phyloP scores from a whole-genome alignment of 2,888 invertebrate genomes.

The Eupithecia inturbata region DNA sequence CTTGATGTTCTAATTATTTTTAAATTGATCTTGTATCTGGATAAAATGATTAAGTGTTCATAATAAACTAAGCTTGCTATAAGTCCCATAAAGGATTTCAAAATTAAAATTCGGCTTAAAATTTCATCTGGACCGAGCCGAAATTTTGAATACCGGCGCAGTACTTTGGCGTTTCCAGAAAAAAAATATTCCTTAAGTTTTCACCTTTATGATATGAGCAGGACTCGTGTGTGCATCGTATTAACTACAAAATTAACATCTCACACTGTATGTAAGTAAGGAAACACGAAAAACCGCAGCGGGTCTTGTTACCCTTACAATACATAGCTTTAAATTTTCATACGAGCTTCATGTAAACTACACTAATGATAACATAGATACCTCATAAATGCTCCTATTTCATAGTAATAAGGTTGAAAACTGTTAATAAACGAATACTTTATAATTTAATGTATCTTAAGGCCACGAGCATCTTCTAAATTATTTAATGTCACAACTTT shows the following conservation, averaged over 20 bases:
- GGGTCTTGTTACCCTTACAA: slow-evolving; percentile 4
- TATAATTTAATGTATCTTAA: slow-evolving; percentile 38
- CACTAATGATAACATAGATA: background rate
- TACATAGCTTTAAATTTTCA: slow-evolving; percentile 13
- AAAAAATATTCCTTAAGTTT: background rate
- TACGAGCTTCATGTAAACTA: background rate
- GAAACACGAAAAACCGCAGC: background rate
- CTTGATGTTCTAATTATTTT: background rate
- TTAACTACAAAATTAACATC: background rate
- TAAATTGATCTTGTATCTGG: background rate
- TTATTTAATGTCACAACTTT: slow-evolving; percentile 52
- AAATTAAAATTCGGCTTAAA: background rate
- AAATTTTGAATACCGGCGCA: background rate
- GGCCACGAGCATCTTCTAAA: slow-evolving; percentile 45
- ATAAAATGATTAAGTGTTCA: background rate
- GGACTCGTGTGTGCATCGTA: background rate
- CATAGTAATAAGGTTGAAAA: slow-evolving; percentile 5
- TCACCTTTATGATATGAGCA: background rate
- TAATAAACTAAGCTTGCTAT: background rate
- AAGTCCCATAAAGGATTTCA: background rate
- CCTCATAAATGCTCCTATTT: background rate
- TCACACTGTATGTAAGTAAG: background rate
- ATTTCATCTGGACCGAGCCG: background rate
- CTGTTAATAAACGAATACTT: slow-evolving; percentile 5
- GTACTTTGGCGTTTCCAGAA: background rate